These are phyloP conservation scores for Hipposideros larvatus DNA, from an alignment of 2,797 vertebrate genomes.

Conservation along the genomic window DNA sequence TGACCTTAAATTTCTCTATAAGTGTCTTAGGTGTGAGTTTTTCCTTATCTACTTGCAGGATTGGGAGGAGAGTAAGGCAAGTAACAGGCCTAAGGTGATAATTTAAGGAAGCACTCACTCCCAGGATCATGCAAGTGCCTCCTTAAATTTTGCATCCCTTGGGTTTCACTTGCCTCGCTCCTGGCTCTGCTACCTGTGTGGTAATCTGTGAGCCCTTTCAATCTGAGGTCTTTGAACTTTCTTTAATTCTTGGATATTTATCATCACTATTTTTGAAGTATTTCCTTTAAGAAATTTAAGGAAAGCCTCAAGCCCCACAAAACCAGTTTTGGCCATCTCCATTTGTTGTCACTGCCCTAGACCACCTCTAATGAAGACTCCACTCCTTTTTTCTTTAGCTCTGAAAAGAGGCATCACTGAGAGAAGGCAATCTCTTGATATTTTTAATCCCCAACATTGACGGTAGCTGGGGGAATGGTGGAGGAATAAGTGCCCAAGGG, in stretches of 20 bases:
- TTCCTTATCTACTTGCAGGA: not conserved
- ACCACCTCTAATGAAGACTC: not conserved
- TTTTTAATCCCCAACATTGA: not conserved
- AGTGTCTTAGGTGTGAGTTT: not conserved
- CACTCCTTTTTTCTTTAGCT: not conserved
- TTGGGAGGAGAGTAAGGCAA: not conserved
- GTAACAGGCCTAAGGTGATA: not conserved
- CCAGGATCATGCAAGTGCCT: not conserved
- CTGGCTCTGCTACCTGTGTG: not conserved
- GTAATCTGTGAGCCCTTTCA: not conserved
- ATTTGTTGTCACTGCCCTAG: not conserved
- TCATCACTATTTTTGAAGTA: constrained; percentile 9
- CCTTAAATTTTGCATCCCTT: not conserved
- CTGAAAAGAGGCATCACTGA: not conserved
- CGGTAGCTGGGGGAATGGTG: not conserved
- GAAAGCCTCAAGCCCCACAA: not conserved
- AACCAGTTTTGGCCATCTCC: not conserved
- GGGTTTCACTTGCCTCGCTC: not conserved
- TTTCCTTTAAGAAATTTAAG: constrained; percentile 20
- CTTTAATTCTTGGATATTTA: constrained; percentile 18
- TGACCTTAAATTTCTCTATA: constrained; percentile 26
- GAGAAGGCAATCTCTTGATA: not conserved
- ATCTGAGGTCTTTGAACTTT: not conserved
- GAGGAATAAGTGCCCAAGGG: not conserved
- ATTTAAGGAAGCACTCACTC: not conserved